phyloP scores from a whole-genome alignment of 92 coral and sea anemone genomes.

The Epizoanthus illoricatus region DNA sequence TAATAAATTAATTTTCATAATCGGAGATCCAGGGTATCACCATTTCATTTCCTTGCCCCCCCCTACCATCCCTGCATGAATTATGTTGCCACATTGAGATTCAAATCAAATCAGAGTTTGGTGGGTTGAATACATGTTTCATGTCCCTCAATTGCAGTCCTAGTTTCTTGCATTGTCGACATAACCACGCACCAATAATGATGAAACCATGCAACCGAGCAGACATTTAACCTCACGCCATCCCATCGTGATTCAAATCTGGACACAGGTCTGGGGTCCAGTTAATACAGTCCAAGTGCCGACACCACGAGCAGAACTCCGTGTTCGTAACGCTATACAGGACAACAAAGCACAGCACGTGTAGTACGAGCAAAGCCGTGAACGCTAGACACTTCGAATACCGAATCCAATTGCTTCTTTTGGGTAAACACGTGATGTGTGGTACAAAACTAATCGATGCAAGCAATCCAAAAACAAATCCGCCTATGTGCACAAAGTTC shows the following conservation, averaged over 20 bases:
- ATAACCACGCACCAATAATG: no score
- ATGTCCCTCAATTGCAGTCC: no score
- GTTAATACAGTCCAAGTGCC: constrained; percentile 66
- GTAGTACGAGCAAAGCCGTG: constrained; percentile 38
- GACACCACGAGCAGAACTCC: constrained; percentile 67
- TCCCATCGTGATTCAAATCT: constrained; percentile 47
- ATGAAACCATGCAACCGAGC: no score
- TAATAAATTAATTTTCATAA: no score
- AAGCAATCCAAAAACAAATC: constrained; percentile 73
- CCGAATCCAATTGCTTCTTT: constrained; percentile 44
- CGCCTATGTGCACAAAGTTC: constrained; percentile 87
- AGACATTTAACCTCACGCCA: constrained; percentile 7
- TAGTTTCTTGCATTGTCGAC: no score
- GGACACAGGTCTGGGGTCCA: constrained; percentile 73
- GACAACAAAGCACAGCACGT: constrained; percentile 26
- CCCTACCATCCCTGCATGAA: no score
- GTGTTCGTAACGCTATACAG: constrained; percentile 46
- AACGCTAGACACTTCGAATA: constrained; percentile 33
- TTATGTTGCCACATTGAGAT: no score
- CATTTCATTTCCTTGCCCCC: no score
- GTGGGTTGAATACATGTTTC: no score
- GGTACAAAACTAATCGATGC: constrained; percentile 59
- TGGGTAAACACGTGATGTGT: neutral
- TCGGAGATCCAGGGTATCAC: no score
- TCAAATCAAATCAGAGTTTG: no score